Evolutionary conservation across 2,888 invertebrate genomes (phyloP).

Genomic region (Apamea anceps): DNA sequence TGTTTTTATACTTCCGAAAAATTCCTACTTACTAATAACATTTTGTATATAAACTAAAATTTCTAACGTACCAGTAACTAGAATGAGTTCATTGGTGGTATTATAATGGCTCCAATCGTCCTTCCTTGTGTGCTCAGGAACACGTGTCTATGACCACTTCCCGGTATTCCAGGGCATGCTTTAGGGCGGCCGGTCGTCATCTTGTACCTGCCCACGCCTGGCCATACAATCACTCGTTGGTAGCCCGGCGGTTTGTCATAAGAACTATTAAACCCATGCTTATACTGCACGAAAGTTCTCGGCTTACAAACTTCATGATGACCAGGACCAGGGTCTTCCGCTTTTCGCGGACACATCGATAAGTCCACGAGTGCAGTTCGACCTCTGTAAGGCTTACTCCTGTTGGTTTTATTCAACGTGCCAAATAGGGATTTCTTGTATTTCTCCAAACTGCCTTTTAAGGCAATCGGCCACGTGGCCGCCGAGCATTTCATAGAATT

Average conservation of each 20-base stretch:
- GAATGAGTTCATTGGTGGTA: conserved; percentile 82
- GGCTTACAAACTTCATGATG: conserved; percentile 78
- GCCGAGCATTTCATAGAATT: conserved; percentile 74
- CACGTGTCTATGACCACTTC: conserved; percentile 82
- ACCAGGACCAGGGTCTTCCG: conserved; percentile 89
- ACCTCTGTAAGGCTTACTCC: conserved; percentile 79
- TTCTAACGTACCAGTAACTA: conserved; percentile 62
- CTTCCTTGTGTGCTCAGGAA: conserved; percentile 80
- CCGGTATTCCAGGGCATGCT: conserved; percentile 63
- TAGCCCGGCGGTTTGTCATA: conserved; percentile 83
- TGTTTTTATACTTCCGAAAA: background rate
- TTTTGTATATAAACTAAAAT: background rate
- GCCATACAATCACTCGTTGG: conserved; percentile 81
- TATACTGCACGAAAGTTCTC: conserved; percentile 74
- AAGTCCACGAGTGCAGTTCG: conserved; percentile 87
- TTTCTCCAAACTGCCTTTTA: conserved; percentile 79
- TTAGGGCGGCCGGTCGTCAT: conserved; percentile 65
- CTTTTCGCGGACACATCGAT: conserved; percentile 85
- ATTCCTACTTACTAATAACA: background rate
- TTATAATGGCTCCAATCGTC: conserved; percentile 81
- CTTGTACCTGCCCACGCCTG: conserved; percentile 84
- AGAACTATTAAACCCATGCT: conserved; percentile 81
- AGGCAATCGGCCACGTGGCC: conserved; percentile 82
- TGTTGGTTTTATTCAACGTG: conserved; percentile 82
- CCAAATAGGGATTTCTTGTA: conserved; percentile 81